Evolutionary conservation across 2,888 invertebrate species (phyloP).

Genomic region (Salticus scenicus): DNA sequence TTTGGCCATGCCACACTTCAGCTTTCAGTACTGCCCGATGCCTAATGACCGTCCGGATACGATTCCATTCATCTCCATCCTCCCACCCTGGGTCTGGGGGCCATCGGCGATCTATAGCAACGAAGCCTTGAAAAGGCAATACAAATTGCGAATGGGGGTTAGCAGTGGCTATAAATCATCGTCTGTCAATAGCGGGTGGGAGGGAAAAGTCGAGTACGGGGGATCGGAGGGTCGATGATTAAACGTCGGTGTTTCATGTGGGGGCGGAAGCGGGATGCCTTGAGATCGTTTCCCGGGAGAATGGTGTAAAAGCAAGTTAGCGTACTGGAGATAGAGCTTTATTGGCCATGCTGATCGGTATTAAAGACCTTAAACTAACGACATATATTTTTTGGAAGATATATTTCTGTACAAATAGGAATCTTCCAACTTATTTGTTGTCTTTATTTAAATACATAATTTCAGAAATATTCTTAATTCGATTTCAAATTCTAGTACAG

Average conservation of each 20-base stretch:
- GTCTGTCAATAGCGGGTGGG: conserved; percentile 68
- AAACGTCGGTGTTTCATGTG: conserved; percentile 57
- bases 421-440: too few species aligned
- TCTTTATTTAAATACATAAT: too few species aligned
- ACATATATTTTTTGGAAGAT: neutral
- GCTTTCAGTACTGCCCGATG: neutral
- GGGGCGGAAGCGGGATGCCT: conserved; percentile 38
- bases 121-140: conserved; percentile 55
- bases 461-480: too few species aligned
- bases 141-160: conserved; percentile 65
- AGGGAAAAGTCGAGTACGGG: conserved; percentile 46
- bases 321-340: neutral
- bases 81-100: conserved; percentile 40
- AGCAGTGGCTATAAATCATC: conserved; percentile 68
- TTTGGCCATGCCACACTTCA: neutral
- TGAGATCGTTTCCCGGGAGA: neutral
- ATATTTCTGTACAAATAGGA: too few species aligned
- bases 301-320: neutral
- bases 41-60: conserved; percentile 61
- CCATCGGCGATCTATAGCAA: conserved; percentile 39
- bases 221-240: conserved; percentile 59
- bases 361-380: neutral
- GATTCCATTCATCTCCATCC: conserved; percentile 51
- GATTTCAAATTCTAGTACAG: too few species aligned
- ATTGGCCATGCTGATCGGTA: neutral